These are phyloP conservation scores for Catamblyrhynchus diadema DNA, from an alignment of 2,797 vertebrate species.

Conservation along the genomic window DNA sequence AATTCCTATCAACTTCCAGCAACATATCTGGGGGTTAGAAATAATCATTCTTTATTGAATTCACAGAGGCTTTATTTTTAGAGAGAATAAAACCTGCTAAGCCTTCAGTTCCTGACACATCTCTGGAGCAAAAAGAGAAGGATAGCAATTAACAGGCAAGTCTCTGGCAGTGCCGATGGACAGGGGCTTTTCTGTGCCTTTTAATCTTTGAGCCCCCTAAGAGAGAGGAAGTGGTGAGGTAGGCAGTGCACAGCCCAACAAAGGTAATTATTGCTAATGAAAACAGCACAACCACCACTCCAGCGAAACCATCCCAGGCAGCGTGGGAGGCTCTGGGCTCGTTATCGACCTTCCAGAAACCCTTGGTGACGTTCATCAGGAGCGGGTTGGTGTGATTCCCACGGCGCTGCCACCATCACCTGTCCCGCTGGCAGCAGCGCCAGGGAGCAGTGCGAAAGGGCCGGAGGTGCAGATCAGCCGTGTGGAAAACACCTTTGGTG, in stretches of 20 bases:
- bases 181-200: not conserved
- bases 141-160: not conserved
- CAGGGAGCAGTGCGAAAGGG: not conserved
- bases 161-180: not conserved
- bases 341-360: not conserved
- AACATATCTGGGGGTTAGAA: not conserved
- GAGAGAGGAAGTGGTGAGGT: not conserved
- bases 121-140: not conserved
- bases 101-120: not conserved
- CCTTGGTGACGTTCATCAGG: not conserved
- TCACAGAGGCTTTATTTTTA: not conserved
- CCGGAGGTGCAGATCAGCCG: not conserved
- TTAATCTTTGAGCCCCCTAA: not conserved
- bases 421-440: not conserved
- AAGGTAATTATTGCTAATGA: not conserved
- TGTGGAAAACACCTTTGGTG: not conserved
- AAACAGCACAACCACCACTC: not conserved
- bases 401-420: not conserved
- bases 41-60: not conserved
- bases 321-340: fast-evolving
- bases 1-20: not conserved
- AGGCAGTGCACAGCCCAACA: not conserved
- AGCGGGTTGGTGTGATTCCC: not conserved
- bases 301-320: fast-evolving
- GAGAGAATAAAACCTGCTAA: slow-evolving; percentile 22